Evolutionary conservation across 2,888 invertebrate species (phyloP).

Genomic region (Tetheella fluctuosa): DNA sequence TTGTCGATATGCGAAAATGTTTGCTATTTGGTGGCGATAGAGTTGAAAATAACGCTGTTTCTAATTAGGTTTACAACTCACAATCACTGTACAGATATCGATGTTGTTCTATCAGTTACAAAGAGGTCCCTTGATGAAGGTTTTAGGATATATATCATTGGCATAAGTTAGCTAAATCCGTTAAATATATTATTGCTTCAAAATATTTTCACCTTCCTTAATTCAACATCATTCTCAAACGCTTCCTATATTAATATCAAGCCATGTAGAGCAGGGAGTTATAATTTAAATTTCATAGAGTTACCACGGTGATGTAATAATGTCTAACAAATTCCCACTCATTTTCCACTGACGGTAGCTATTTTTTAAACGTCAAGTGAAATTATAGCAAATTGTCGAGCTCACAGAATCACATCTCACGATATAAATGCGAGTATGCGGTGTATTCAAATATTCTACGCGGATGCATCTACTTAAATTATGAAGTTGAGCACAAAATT

Average conservation of each 20-base stretch:
- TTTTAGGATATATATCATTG: too few species aligned
- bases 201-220: not conserved
- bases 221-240: not conserved
- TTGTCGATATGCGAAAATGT: too few species aligned
- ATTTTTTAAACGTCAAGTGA: constrained; percentile 30
- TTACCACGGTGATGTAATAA: not conserved
- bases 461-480: not conserved
- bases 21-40: too few species aligned
- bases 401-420: constrained; percentile 27
- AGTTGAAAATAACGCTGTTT: too few species aligned
- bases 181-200: too few species aligned
- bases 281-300: constrained; percentile 7
- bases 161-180: too few species aligned
- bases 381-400: constrained; percentile 37
- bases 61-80: too few species aligned
- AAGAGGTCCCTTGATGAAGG: too few species aligned
- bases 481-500: not conserved
- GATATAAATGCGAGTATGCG: constrained; percentile 33
- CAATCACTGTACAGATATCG: too few species aligned
- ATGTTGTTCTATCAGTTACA: too few species aligned
- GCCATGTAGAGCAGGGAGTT: not conserved
- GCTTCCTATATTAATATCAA: not conserved
- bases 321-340: constrained; percentile 11
- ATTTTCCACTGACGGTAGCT: constrained; percentile 17
- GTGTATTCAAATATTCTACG: constrained; percentile 34